phyloP scores from a whole-genome alignment of 2,888 invertebrate species.

The Rhamnusium bicolor region DNA sequence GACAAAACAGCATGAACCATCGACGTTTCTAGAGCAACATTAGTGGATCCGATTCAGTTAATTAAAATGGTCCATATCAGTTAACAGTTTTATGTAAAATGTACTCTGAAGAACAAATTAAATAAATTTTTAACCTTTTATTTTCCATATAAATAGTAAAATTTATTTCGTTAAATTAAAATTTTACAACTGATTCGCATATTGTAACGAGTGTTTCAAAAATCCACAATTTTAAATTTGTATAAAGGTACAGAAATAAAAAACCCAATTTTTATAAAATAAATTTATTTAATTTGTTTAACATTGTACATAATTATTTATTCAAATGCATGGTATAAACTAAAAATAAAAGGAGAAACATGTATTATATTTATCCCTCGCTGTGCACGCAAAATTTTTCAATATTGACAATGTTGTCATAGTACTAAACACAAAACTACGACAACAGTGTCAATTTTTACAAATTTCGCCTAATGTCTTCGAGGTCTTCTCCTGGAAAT shows the following conservation, averaged over 20 bases:
- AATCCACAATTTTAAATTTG: not conserved
- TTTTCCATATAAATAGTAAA: not conserved
- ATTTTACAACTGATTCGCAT: not conserved
- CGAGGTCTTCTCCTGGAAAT: not conserved
- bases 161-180: not conserved
- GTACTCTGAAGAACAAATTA: constrained; percentile 20
- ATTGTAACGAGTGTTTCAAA: not conserved
- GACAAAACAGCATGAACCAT: not conserved
- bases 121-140: not conserved
- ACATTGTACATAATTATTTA: constrained; percentile 11
- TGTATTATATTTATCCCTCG: constrained; percentile 1
- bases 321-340: not conserved
- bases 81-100: not conserved
- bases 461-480: constrained; percentile 50
- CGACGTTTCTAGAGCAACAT: not conserved
- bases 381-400: constrained; percentile 54
- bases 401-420: constrained; percentile 63
- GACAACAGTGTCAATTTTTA: constrained; percentile 63
- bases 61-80: not conserved
- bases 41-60: not conserved
- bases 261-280: not conserved
- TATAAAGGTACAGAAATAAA: constrained; percentile 22
- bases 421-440: constrained; percentile 59
- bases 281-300: constrained; percentile 33
- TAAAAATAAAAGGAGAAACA: constrained; percentile 10